Evolutionary conservation across 2,113 vertebrate genomes (phyloP).

Genomic region (Grantiella picta): DNA sequence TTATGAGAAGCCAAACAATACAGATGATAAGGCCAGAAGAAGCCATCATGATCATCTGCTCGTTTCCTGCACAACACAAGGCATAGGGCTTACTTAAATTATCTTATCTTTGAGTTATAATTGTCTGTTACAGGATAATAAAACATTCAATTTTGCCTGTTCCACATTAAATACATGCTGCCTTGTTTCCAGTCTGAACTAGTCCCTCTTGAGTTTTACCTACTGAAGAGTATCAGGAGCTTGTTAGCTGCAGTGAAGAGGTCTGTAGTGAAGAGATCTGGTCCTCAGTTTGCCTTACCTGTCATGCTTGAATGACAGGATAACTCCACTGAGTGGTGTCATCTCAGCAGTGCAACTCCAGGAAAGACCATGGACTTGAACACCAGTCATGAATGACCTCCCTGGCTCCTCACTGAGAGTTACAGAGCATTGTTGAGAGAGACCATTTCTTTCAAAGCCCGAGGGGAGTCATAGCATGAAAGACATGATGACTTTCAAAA

Average conservation of each 20-base stretch:
- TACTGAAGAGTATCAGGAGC: neutral
- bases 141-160: neutral
- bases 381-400: neutral
- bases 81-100: neutral
- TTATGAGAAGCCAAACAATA: neutral
- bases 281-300: neutral
- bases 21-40: neutral
- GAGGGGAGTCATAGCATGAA: neutral
- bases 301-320: neutral
- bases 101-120: neutral
- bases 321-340: neutral
- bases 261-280: neutral
- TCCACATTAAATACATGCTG: neutral
- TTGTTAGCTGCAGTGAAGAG: neutral
- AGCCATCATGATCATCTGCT: neutral
- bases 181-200: neutral
- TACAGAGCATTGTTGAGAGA: neutral
- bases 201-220: neutral
- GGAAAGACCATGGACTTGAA: neutral
- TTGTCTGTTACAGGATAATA: neutral
- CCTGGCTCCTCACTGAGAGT: fast-evolving
- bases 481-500: neutral
- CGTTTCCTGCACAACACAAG: neutral
- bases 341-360: neutral
- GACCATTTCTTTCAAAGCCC: neutral